These are phyloP conservation scores for Punctoribates punctum DNA, from an alignment of 2,888 invertebrate species.

Conservation along the genomic window DNA sequence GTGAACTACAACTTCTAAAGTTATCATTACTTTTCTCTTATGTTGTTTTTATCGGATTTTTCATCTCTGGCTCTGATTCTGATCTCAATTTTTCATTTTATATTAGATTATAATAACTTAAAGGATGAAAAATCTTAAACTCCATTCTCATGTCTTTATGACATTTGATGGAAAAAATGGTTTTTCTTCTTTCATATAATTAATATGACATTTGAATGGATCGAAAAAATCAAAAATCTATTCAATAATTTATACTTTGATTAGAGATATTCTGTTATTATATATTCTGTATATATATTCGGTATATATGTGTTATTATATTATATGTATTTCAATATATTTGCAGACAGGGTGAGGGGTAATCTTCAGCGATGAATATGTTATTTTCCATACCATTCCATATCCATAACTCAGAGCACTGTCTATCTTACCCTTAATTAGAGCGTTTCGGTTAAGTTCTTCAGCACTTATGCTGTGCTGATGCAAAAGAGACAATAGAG, in stretches of 20 bases:
- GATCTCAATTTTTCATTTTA: not conserved
- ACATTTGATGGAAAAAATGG: not conserved
- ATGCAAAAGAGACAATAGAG: too few relatives aligned
- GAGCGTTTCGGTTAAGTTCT: conserved; percentile 5
- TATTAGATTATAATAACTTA: not conserved
- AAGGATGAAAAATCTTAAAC: not conserved
- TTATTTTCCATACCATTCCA: not conserved
- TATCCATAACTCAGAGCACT: not conserved
- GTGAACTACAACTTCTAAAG: too few relatives aligned
- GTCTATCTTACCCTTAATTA: not conserved
- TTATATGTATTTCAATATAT: too few relatives aligned
- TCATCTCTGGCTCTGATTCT: too few relatives aligned
- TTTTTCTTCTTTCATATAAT: not conserved
- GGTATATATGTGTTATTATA: too few relatives aligned
- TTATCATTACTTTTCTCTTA: too few relatives aligned
- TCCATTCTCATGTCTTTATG: not conserved
- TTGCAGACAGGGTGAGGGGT: too few relatives aligned
- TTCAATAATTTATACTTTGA: too few relatives aligned
- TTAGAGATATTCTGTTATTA: too few relatives aligned
- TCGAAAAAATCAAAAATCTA: not conserved
- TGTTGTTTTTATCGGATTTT: too few relatives aligned
- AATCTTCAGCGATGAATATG: not conserved
- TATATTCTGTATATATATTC: too few relatives aligned
- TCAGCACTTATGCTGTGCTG: too few relatives aligned
- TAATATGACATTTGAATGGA: conserved; percentile 9